Conservation (phyloP, 2,113 vertebrate genomes). For the Solenodon paradoxus region DNA sequence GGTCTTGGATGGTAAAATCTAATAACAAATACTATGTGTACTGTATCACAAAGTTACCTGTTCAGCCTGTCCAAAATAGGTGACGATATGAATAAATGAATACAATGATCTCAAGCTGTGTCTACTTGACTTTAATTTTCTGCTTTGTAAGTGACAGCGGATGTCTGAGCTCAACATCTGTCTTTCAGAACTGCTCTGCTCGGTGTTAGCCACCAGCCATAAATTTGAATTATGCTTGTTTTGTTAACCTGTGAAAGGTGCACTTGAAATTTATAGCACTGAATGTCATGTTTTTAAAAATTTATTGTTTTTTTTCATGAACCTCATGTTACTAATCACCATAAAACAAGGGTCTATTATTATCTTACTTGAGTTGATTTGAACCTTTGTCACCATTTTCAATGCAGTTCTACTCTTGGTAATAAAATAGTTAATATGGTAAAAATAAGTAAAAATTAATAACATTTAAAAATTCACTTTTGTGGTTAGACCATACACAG, state of each 20-base stretch:
- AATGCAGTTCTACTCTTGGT: not conserved
- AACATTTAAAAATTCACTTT: not conserved
- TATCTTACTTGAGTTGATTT: not conserved
- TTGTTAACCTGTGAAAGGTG: not conserved
- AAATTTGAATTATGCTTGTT: not conserved
- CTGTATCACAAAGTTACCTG: not conserved
- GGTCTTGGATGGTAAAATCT: not conserved
- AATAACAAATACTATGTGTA: not conserved
- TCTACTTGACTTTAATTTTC: not conserved
- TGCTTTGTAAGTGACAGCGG: not conserved
- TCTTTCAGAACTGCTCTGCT: not conserved
- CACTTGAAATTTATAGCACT: not conserved
- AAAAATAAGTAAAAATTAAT: not conserved
- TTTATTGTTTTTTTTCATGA: not conserved
- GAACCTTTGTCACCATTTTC: not conserved
- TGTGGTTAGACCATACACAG: not conserved
- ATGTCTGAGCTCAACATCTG: not conserved
- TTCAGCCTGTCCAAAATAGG: too few species aligned
- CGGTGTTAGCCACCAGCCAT: not conserved
- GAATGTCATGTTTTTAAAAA: not conserved
- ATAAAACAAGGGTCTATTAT: not conserved
- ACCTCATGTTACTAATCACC: not conserved
- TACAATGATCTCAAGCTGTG: not conserved
- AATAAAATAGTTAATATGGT: not conserved
- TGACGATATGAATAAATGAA: not conserved